phyloP scores from a whole-genome alignment of 1,140 invertebrate species.

The Drosophila sucinea region DNA sequence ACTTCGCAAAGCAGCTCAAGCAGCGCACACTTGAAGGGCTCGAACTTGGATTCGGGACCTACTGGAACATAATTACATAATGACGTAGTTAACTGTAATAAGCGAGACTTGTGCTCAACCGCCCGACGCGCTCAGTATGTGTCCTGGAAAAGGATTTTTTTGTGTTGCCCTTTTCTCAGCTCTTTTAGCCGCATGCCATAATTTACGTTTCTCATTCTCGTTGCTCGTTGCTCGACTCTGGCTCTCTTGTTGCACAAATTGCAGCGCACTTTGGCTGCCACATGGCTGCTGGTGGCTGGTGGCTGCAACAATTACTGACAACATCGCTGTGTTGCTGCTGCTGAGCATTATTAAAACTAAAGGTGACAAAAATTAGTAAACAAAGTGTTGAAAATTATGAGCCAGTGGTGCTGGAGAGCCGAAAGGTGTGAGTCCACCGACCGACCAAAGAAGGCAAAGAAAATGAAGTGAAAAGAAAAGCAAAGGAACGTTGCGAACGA shows the following conservation, averaged over 20 bases:
- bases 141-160: slow-evolving; percentile 74
- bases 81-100: slow-evolving; percentile 79
- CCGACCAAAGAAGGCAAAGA: neutral
- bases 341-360: slow-evolving; percentile 78
- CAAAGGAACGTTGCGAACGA: neutral
- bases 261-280: slow-evolving; percentile 62
- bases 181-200: slow-evolving; percentile 60
- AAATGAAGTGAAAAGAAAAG: slow-evolving; percentile 6
- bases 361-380: slow-evolving; percentile 82
- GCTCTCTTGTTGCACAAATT: slow-evolving; percentile 71
- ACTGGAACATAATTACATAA: slow-evolving; percentile 77
- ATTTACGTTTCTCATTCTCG: slow-evolving; percentile 45
- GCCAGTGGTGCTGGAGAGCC: slow-evolving; percentile 38
- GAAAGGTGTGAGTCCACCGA: slow-evolving; percentile 38
- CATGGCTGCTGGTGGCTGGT: slow-evolving; percentile 43
- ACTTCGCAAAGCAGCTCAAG: slow-evolving; percentile 56
- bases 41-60: slow-evolving; percentile 18
- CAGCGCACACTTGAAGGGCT: slow-evolving; percentile 48
- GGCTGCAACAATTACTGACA: slow-evolving; percentile 64
- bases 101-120: slow-evolving; percentile 71
- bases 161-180: slow-evolving; percentile 37
- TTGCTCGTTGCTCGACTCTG: slow-evolving; percentile 24
- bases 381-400: slow-evolving; percentile 82
- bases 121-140: slow-evolving; percentile 66
- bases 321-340: slow-evolving; percentile 32